Evolutionary conservation across 2,888 invertebrate species (phyloP), one percentile per base, ranked within the genome.

Genomic region (Tetrapedia diversipes): DNA sequence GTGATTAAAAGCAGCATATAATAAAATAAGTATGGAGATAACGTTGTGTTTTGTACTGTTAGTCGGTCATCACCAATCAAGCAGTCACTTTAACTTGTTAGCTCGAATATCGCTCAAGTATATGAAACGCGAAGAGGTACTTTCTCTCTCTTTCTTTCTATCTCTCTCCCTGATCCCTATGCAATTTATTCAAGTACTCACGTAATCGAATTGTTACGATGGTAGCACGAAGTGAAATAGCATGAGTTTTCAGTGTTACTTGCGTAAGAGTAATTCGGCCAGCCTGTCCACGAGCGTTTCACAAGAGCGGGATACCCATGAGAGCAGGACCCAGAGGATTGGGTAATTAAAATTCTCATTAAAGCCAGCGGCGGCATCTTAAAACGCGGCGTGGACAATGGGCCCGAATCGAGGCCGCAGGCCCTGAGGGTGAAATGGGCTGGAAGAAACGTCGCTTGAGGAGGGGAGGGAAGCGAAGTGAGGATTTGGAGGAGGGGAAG

Each of bases 331-430:
- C 39, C 54, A 34, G 60, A 14, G 63, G 80, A 87, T 87, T 84
- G 85, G 83, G 77, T 88, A 86, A 88, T 87, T 85, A 85, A 87
- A 87, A 86, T 87, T 88, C 85, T 87, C 87, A 84, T 85, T 84
- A 84, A 86, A 80, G 77, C 72, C 73, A 66, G 47, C 61, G 80
- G 77, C 87, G 82, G 86, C 83, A 84, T 86, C 82, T 82, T 86
- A 78, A 86, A 86, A 86, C 87, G 82, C 70, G 54, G 60, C 57
- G 67, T 54, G 77, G 82, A 86, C 86, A 86, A 86, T 87, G 82
- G 82, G 29, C 34, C 64, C 49, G 67, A 69, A 86, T 80, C 74
- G 79, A 77, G 77, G 79, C 67, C 76, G 74, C 63, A 49, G 59
- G 47, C 68, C 60, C 59, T 51, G 60, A 71, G 66, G 59, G 61